A percentile compares a stretch with the other conserved stretches of the same genome.
These are phyloP conservation scores for Hesperia comma DNA, from an alignment of 2,888 invertebrate species.

Conservation along the genomic window DNA sequence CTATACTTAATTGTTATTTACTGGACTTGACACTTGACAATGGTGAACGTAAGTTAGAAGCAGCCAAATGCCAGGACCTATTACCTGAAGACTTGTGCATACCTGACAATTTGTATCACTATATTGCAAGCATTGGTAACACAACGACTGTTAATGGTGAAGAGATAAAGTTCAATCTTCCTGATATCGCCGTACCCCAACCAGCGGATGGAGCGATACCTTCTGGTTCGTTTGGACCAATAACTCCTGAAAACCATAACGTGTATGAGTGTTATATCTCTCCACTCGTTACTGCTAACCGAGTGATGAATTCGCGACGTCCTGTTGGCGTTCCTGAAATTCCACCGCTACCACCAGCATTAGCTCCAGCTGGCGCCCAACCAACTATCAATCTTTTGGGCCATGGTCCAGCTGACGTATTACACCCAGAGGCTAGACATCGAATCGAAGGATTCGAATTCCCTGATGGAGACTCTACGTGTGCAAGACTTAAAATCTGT, in stretches of 20 bases:
- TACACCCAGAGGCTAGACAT: not conserved
- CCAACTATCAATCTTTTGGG: not conserved
- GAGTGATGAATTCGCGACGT: not conserved
- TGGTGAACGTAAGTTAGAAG: no score
- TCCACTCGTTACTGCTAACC: conserved; percentile 22
- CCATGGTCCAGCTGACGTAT: not conserved
- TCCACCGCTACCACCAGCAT: not conserved
- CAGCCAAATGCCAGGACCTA: no score
- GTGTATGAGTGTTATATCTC: conserved; percentile 32
- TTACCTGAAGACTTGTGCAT: no score
- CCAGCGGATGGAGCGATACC: conserved; percentile 34
- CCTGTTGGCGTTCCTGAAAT: not conserved
- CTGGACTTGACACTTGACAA: no score
- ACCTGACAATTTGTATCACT: no score
- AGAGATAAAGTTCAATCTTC: conserved; percentile 42
- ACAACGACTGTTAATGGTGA: no score
- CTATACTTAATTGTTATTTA: conserved; percentile 40
- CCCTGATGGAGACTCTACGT: no score
- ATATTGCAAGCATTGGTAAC: no score
- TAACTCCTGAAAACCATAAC: conserved; percentile 31
- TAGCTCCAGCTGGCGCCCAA: not conserved
- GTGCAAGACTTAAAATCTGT: no score
- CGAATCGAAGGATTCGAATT: not conserved
- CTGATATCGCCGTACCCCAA: conserved; percentile 40
- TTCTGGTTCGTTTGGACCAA: conserved; percentile 26